Conservation (phyloP, 1,140 invertebrate genomes). For the Holcopasites calliopsidis region DNA sequence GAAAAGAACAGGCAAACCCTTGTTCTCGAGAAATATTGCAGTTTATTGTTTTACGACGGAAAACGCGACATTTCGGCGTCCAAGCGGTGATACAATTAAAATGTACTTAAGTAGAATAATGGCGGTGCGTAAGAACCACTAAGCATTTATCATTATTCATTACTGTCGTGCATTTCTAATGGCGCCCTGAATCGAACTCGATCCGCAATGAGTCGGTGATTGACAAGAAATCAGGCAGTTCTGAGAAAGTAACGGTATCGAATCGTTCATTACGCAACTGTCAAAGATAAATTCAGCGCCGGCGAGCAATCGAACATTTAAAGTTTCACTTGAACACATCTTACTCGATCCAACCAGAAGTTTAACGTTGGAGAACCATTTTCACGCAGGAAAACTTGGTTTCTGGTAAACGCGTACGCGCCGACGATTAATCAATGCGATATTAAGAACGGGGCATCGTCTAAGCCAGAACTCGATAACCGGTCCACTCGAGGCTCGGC, state of each 20-base stretch:
- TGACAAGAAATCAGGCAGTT: constrained; percentile 1
- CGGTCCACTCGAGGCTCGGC: constrained; percentile 28
- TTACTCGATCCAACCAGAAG: not conserved
- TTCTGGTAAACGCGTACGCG: constrained; percentile 18
- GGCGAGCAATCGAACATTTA: not conserved
- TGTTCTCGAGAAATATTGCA: not conserved
- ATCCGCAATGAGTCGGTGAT: constrained; percentile 9
- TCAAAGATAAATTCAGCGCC: constrained; percentile 10
- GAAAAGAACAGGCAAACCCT: not conserved
- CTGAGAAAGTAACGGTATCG: constrained; percentile 15
- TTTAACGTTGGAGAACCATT: not conserved
- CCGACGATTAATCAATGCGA: constrained; percentile 32
- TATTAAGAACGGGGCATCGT: constrained; percentile 41
- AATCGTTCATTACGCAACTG: constrained; percentile 1
- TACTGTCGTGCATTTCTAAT: not conserved
- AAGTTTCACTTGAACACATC: not conserved
- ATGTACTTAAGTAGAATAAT: no score
- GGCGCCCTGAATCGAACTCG: not conserved
- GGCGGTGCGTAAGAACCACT: no score
- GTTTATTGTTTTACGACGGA: not conserved
- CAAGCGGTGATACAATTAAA: no score
- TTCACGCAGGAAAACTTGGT: constrained; percentile 35
- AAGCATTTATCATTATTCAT: no score
- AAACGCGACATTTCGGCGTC: no score
- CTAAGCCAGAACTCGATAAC: constrained; percentile 18